Evolutionary conservation across 2,888 invertebrate genomes (phyloP).

Genomic region (Orthosia cruda): DNA sequence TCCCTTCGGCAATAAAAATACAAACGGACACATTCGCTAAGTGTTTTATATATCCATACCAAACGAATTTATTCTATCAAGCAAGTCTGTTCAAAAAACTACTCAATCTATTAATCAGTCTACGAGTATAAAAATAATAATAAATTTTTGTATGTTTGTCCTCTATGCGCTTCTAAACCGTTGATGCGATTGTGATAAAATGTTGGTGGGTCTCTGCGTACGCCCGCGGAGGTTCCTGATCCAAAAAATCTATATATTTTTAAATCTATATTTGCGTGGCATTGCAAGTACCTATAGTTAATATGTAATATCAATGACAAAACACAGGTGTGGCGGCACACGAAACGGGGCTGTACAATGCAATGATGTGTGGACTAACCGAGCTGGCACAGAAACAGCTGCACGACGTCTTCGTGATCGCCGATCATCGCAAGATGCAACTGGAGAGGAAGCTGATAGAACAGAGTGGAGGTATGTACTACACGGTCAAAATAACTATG

Average conservation of each 20-base stretch:
- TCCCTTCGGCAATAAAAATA: background rate
- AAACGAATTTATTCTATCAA: background rate
- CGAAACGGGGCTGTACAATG: slow-evolving; percentile 96
- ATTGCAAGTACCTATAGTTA: too few species aligned
- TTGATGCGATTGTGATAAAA: too few species aligned
- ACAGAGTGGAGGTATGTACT: slow-evolving; percentile 95
- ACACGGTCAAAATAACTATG: too few species aligned
- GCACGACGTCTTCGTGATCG: slow-evolving; percentile 96
- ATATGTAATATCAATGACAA: background rate
- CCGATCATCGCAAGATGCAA: slow-evolving; percentile 98
- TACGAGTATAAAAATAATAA: too few species aligned
- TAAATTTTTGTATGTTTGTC: too few species aligned
- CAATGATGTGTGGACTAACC: slow-evolving; percentile 94
- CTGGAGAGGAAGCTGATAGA: slow-evolving; percentile 98
- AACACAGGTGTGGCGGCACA: slow-evolving; percentile 92
- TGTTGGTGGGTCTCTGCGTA: too few species aligned
- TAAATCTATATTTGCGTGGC: too few species aligned
- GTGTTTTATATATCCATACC: background rate
- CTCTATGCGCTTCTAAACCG: too few species aligned
- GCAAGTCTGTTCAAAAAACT: background rate
- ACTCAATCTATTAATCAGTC: slow-evolving; percentile 3
- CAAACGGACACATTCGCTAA: background rate
- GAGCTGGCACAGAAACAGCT: slow-evolving; percentile 96
- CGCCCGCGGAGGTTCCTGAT: too few species aligned
- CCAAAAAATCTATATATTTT: too few species aligned